Evolutionary conservation across 2,888 invertebrate genomes (phyloP), one percentile per base, ranked within the genome.

Genomic region (Meandrusa payeni): DNA sequence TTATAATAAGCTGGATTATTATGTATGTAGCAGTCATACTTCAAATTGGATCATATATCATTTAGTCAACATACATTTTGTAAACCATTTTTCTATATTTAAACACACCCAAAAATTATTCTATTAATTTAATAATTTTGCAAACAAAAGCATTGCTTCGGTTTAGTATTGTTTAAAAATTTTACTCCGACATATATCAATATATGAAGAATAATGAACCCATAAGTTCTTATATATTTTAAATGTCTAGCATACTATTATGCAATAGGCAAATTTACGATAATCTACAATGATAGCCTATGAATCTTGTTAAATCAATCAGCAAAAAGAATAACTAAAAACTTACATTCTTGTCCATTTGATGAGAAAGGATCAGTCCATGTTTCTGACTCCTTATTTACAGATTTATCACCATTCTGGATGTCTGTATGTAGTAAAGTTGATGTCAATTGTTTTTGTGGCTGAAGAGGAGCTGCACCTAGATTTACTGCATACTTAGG

Each of bases 401-500:
- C 28, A 23, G 53, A 17, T 54, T 76, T 76, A n/a, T 78, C 76
- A 11, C 56, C 15, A 41, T 51, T 57, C 23, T 50, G 36, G 11
- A 45, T 36, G 44, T 81, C 82, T 48, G 44, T 57, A 26, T 50
- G 67, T 11, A 48, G 39, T 13, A 29, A 39, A 51, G 43, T 7
- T 23, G 67, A 70, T 50, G 75, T 74, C 3, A 91, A 86, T 75
- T 92, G 91, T 76, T 93, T 94, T 45, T 93, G 89, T 2, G 95
- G 95, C 68, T 95, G 93, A 12, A 95, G 78, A 1, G 95, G 95
- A 51, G 92, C 91, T 53, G 91, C 89, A 54, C 94, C 93, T 49
- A 97, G 88, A 71, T 95, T 95, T n/a, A 94, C 93, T 24, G 96
- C 96, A 88, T 94, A 97, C 75, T 92, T 92, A 31, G 97, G 97